A percentile compares a stretch with the other conserved stretches of the same genome.
Conservation (phyloP, 2,888 invertebrate genomes). For the Melanotus villosus region DNA sequence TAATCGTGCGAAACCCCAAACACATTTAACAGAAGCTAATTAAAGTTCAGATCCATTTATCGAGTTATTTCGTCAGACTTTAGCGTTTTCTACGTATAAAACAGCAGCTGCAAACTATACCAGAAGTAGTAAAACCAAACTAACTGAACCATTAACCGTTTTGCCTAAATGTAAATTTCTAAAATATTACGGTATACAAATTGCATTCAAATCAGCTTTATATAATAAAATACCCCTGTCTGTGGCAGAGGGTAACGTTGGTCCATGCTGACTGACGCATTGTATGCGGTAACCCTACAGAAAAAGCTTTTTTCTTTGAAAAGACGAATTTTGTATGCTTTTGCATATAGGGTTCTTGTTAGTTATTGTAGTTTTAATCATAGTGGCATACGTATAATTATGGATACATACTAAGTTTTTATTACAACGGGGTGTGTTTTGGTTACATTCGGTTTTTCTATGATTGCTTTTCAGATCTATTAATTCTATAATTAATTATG, state of each 20-base stretch:
- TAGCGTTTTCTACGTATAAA: too few relatives aligned
- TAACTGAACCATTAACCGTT: conserved; percentile 41
- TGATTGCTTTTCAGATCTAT: too few relatives aligned
- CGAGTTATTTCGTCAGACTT: too few relatives aligned
- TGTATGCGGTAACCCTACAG: conserved; percentile 42
- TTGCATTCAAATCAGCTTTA: conserved; percentile 60
- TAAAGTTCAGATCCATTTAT: too few relatives aligned
- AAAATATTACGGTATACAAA: conserved; percentile 61
- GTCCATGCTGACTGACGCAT: conserved; percentile 39
- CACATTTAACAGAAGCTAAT: too few relatives aligned
- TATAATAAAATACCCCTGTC: conserved; percentile 43
- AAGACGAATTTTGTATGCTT: conserved; percentile 32
- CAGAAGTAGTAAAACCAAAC: conserved; percentile 4
- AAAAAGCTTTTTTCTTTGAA: conserved; percentile 34
- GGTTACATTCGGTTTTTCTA: too few relatives aligned
- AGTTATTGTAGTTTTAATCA: neutral
- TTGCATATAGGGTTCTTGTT: conserved; percentile 18
- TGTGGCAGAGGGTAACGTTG: conserved; percentile 40
- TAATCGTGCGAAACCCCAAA: too few relatives aligned
- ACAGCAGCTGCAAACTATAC: conserved; percentile 30
- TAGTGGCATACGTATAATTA: conserved; percentile 12
- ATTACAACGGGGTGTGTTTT: too few relatives aligned
- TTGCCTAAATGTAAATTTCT: conserved; percentile 51
- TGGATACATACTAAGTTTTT: too few relatives aligned
- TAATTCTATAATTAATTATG: too few relatives aligned